Percentiles rank a stretch among this genome's conserved stretches.
These are phyloP conservation scores for Henricia sp. DNA, from an alignment of 53 echinoderm and acorn worm species.

Conservation along the genomic window DNA sequence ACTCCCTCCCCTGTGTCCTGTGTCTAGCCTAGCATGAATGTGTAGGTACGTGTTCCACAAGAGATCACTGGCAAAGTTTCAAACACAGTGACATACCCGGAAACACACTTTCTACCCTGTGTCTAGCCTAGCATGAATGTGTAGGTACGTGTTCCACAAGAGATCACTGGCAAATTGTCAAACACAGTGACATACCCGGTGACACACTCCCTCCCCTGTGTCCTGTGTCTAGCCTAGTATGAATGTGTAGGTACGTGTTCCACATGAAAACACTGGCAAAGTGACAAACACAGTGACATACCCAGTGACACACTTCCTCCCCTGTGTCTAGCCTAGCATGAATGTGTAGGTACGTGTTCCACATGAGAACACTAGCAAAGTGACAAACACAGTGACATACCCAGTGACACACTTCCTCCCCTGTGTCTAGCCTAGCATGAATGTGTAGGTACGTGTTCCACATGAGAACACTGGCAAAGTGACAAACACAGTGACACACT, in stretches of 20 bases:
- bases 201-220: no score
- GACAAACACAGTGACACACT: conserved; percentile 26
- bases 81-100: no score
- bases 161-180: no score
- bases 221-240: no score
- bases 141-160: no score
- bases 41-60: conserved; percentile 72
- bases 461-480: conserved; percentile 90
- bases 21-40: conserved; percentile 83
- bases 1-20: conserved; percentile 70
- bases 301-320: no score
- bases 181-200: no score
- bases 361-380: background rate
- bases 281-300: no score
- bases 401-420: conserved; percentile 73
- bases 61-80: conserved; percentile 91
- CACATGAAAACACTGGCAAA: no score
- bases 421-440: conserved; percentile 82
- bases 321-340: background rate
- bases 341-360: background rate
- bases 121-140: no score
- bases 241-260: no score
- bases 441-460: conserved; percentile 75
- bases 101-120: no score
- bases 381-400: conserved; percentile 32